Percentiles rank a stretch among this genome's conserved stretches.
phyloP scores from a whole-genome alignment of 2,797 vertebrate species.

The Danio kyathit region DNA sequence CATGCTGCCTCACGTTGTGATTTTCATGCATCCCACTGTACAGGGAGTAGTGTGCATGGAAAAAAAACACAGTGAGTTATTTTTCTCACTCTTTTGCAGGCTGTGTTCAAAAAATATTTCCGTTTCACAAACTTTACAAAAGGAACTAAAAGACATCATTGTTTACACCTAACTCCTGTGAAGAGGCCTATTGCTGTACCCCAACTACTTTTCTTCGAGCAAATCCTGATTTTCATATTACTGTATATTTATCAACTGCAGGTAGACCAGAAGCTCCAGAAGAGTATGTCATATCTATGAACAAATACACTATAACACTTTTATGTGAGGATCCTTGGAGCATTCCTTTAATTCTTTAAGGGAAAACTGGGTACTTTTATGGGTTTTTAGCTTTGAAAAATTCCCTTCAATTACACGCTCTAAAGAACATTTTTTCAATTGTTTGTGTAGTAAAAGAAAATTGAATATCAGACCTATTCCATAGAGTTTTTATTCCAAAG shows the following conservation, averaged over 20 bases:
- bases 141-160: slow-evolving; percentile 20
- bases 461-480: slow-evolving; percentile 6
- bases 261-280: not conserved
- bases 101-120: slow-evolving; percentile 1
- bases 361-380: no score
- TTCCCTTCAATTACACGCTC: not conserved
- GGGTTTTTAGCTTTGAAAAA: no score
- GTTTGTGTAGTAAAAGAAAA: not conserved
- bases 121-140: slow-evolving; percentile 5
- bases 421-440: not conserved
- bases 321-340: no score
- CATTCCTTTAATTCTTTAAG: no score
- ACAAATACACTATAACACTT: no score
- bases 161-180: not conserved
- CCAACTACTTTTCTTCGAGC: no score
- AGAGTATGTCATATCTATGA: no score
- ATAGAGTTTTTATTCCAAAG: not conserved
- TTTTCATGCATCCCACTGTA: slow-evolving; percentile 2
- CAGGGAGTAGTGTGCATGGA: not conserved
- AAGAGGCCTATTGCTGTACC: not conserved
- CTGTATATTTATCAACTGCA: not conserved
- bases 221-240: not conserved
- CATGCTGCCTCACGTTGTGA: not conserved
- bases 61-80: not conserved
- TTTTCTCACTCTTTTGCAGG: not conserved